A percentile compares a stretch with the other conserved stretches of the same genome.
phyloP scores from a whole-genome alignment of 2,113 vertebrate genomes.

The Aramus guarauna region DNA sequence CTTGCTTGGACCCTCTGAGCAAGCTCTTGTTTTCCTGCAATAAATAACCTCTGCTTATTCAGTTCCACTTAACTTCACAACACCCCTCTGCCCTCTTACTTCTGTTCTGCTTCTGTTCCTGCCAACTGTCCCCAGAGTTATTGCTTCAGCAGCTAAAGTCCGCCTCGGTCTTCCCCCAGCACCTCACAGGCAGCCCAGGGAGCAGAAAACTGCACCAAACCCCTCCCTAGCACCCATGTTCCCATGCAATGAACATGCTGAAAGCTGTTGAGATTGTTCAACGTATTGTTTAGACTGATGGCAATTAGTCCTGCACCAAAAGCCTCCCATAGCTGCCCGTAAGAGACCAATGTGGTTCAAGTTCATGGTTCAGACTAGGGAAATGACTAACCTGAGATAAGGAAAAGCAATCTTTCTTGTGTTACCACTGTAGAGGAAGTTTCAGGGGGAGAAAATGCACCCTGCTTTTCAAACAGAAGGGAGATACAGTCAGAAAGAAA shows the following conservation, averaged over 20 bases:
- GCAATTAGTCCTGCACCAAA: background rate
- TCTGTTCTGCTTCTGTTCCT: background rate
- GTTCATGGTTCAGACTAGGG: background rate
- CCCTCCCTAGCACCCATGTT: background rate
- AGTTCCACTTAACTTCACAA: background rate
- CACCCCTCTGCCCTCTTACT: background rate
- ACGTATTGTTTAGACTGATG: background rate
- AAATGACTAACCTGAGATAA: background rate
- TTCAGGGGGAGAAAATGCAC: background rate
- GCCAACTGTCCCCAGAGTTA: background rate
- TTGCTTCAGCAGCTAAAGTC: background rate
- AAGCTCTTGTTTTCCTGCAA: background rate
- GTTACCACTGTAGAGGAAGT: background rate
- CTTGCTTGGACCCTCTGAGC: background rate
- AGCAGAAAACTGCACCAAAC: background rate
- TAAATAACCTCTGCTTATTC: background rate
- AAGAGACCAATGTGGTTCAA: background rate
- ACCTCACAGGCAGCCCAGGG: background rate
- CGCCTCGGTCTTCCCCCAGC: rapidly evolving
- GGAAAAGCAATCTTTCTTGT: background rate
- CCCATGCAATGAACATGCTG: rapidly evolving
- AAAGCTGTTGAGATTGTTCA: background rate
- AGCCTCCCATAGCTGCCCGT: background rate
- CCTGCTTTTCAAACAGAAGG: background rate
- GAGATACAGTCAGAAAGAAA: background rate